These are phyloP conservation scores for Drosophila stalkeri DNA, from an alignment of 2,888 invertebrate species.

Conservation along the genomic window DNA sequence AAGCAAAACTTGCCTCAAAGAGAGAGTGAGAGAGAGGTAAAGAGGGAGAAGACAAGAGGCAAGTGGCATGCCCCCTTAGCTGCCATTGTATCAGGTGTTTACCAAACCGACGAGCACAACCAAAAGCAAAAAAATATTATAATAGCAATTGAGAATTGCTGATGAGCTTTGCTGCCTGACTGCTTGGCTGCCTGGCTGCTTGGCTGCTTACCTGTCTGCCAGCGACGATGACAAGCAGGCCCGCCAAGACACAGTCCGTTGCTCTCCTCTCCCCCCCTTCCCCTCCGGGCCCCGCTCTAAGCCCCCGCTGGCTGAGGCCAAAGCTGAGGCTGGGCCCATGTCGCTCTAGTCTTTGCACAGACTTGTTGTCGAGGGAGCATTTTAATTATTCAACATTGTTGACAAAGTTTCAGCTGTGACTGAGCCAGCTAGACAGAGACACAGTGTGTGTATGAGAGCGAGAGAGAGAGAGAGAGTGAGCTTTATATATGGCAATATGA, in stretches of 20 bases:
- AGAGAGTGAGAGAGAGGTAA: too few species aligned
- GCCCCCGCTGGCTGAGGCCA: slow-evolving; percentile 10
- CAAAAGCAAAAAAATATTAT: slow-evolving; percentile 73
- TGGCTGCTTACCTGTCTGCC: slow-evolving; percentile 34
- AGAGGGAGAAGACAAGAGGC: neutral
- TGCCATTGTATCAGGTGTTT: slow-evolving; percentile 75
- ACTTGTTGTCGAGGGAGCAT: slow-evolving; percentile 79
- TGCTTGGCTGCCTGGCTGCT: slow-evolving; percentile 23
- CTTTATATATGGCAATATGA: slow-evolving; percentile 63
- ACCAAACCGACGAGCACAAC: slow-evolving; percentile 50
- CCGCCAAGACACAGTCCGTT: slow-evolving; percentile 33
- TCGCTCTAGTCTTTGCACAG: slow-evolving; percentile 63
- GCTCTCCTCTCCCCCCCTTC: neutral
- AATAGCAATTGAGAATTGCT: slow-evolving; percentile 81
- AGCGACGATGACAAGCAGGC: slow-evolving; percentile 24
- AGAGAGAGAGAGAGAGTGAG: neutral
- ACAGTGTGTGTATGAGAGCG: neutral
- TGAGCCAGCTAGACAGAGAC: slow-evolving; percentile 24
- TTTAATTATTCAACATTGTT: slow-evolving; percentile 84
- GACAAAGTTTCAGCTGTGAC: slow-evolving; percentile 79
- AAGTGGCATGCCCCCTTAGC: slow-evolving; percentile 11
- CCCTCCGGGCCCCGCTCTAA: neutral
- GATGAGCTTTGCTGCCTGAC: slow-evolving; percentile 68
- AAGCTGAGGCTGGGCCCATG: slow-evolving; percentile 27
- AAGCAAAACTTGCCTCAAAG: slow-evolving; percentile 60